phyloP scores from a whole-genome alignment of 2,113 vertebrate genomes.

The Actenoides lindsayi region DNA sequence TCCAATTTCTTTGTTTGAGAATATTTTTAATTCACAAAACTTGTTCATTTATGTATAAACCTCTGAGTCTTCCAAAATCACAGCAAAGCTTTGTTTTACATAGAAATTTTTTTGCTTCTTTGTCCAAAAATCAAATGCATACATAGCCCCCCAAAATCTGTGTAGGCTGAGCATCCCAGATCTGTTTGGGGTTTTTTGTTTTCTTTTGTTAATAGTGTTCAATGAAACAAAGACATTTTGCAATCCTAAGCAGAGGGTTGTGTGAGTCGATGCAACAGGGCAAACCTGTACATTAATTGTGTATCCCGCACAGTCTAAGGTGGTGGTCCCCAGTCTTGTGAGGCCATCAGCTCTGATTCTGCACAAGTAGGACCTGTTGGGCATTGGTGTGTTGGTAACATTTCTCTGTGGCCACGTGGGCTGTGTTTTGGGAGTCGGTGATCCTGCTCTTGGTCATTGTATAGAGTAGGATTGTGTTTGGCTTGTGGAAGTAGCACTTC shows the following conservation, averaged over 20 bases:
- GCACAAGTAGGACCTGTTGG: fast-evolving
- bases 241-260: neutral
- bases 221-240: neutral
- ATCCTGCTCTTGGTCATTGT: neutral
- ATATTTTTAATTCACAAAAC: neutral
- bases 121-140: neutral
- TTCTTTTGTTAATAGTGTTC: neutral
- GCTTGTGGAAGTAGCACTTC: neutral
- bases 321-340: neutral
- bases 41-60: neutral
- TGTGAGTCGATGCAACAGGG: neutral
- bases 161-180: neutral
- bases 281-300: fast-evolving
- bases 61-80: fast-evolving
- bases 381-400: fast-evolving
- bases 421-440: fast-evolving
- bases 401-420: fast-evolving
- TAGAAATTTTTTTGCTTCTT: neutral
- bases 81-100: neutral
- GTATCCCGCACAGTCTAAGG: fast-evolving
- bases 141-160: neutral
- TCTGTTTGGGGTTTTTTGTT: neutral
- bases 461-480: neutral
- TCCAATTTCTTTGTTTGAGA: neutral
- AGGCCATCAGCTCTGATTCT: neutral